phyloP scores from a whole-genome alignment of 2,888 invertebrate genomes.

The Chirona hameri region DNA sequence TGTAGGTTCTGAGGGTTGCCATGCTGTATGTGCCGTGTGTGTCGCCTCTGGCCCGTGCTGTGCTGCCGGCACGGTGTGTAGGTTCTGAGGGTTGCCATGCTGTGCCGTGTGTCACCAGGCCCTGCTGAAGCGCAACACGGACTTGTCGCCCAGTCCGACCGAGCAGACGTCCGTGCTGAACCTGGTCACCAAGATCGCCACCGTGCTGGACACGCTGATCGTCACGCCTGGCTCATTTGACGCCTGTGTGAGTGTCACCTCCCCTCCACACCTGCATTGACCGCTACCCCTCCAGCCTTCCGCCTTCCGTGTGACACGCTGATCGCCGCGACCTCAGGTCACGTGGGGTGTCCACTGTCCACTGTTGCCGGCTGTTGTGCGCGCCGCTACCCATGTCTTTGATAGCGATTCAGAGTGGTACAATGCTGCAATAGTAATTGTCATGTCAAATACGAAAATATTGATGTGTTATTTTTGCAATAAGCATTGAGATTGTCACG shows the following conservation, averaged over 20 bases:
- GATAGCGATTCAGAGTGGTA: no score
- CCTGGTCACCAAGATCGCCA: conserved; percentile 91
- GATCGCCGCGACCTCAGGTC: no score
- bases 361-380: no score
- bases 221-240: conserved; percentile 91
- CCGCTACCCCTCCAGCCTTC: background rate
- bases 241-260: conserved; percentile 74
- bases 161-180: conserved; percentile 91
- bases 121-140: conserved; percentile 83
- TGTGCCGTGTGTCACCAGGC: conserved; percentile 56
- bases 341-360: no score
- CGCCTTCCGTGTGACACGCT: background rate
- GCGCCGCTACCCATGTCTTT: no score
- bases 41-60: no score
- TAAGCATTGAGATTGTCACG: background rate
- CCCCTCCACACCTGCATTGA: background rate
- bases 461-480: background rate
- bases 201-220: conserved; percentile 87
- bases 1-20: no score
- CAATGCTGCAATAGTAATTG: no score
- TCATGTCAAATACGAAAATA: no score
- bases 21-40: no score
- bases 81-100: no score
- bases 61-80: no score
- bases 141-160: conserved; percentile 82